phyloP scores from a whole-genome alignment of 2,797 vertebrate species.

The Gallinago solitaria region DNA sequence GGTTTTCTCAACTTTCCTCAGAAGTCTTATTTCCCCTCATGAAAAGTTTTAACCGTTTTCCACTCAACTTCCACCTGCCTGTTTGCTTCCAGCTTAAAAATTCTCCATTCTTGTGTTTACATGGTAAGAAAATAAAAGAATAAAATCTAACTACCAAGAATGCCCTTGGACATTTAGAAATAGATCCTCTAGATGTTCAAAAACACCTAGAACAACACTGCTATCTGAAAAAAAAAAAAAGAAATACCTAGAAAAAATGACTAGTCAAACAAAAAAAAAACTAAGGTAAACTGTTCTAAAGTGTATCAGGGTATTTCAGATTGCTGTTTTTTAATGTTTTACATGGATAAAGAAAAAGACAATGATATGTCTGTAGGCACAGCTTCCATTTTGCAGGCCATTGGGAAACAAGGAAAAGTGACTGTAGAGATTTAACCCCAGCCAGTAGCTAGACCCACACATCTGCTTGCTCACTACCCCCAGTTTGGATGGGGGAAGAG shows the following conservation, averaged over 20 bases:
- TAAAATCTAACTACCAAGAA: not conserved
- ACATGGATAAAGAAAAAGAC: not conserved
- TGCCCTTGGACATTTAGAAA: not conserved
- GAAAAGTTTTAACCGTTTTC: not conserved
- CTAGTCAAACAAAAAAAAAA: not conserved
- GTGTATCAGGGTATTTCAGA: not conserved
- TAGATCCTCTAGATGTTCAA: not conserved
- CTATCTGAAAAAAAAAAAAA: not conserved
- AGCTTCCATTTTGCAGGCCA: not conserved
- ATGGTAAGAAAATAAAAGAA: not conserved
- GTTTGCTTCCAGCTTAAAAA: not conserved
- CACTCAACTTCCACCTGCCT: not conserved
- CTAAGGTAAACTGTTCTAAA: not conserved
- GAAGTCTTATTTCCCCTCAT: not conserved
- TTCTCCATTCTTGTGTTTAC: not conserved
- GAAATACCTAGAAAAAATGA: not conserved
- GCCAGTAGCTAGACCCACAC: not conserved
- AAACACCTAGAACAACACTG: not conserved
- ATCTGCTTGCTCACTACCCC: not conserved
- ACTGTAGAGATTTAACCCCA: not conserved
- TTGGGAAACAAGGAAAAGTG: not conserved
- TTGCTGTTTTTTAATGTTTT: not conserved
- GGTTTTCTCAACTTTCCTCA: not conserved
- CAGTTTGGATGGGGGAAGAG: not conserved
- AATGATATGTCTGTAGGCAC: not conserved